Conservation (phyloP, 1,140 invertebrate species). For the Lasaia peninsularis region DNA sequence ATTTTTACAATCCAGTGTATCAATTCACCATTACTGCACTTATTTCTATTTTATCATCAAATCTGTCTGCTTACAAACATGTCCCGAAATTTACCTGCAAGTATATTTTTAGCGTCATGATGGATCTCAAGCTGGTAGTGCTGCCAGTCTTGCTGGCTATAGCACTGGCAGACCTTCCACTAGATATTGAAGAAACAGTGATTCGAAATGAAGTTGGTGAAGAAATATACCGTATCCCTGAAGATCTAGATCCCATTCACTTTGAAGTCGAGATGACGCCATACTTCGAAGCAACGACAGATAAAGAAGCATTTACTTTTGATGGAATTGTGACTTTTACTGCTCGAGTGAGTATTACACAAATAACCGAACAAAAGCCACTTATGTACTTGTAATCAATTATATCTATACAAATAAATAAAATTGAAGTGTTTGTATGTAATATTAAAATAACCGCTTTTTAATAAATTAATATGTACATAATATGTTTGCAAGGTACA, state of each 20-base stretch:
- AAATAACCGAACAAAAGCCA: no score
- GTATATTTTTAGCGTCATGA: slow-evolving; percentile 44
- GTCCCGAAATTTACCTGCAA: no score
- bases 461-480: no score
- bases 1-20: no score
- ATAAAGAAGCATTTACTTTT: slow-evolving; percentile 78
- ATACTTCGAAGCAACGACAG: slow-evolving; percentile 71
- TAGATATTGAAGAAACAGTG: slow-evolving; percentile 36
- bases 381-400: no score
- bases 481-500: no score
- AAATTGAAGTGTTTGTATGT: no score
- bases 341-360: slow-evolving; percentile 43
- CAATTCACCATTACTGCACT: no score
- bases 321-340: slow-evolving; percentile 79
- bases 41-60: no score
- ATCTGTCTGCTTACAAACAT: no score
- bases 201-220: slow-evolving; percentile 25
- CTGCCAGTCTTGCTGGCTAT: slow-evolving; percentile 35
- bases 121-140: slow-evolving; percentile 37
- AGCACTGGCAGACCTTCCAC: slow-evolving; percentile 40
- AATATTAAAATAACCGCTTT: no score
- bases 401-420: no score
- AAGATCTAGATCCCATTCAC: slow-evolving; percentile 57
- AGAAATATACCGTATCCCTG: slow-evolving; percentile 48
- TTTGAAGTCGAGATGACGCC: slow-evolving; percentile 69